phyloP scores from a whole-genome alignment of 2,113 vertebrate species.

The Hassar affinis region DNA sequence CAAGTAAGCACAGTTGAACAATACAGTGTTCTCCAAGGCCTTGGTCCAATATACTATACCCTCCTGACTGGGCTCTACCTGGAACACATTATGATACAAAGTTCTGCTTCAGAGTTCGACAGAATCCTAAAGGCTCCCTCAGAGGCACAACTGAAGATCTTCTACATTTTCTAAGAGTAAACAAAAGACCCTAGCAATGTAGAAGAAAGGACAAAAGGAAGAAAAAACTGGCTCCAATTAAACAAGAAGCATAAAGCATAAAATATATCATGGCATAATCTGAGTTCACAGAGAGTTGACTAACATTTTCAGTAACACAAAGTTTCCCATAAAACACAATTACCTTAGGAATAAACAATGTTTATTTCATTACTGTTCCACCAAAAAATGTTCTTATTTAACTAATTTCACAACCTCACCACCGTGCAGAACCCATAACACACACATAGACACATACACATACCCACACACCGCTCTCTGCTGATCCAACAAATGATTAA shows the following conservation, averaged over 20 bases:
- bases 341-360: slow-evolving; percentile 15
- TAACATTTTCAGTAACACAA: background rate
- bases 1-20: background rate
- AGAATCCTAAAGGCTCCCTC: background rate
- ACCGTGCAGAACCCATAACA: background rate
- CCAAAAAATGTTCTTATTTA: background rate
- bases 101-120: background rate
- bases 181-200: background rate
- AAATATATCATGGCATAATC: slow-evolving; percentile 15
- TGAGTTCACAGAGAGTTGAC: slow-evolving; percentile 20
- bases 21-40: background rate
- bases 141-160: background rate
- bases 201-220: background rate
- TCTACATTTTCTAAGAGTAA: background rate
- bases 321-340: slow-evolving; percentile 25
- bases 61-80: background rate
- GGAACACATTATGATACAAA: background rate
- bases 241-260: background rate
- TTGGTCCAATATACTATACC: background rate
- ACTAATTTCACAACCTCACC: background rate
- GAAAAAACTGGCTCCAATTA: background rate
- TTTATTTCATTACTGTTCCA: slow-evolving; percentile 10
- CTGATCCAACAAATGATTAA: background rate
- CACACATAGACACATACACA: background rate
- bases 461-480: background rate